These are phyloP conservation scores for Typhlichthys eigenmanni DNA, from an alignment of 2,797 vertebrate genomes.

Conservation along the genomic window DNA sequence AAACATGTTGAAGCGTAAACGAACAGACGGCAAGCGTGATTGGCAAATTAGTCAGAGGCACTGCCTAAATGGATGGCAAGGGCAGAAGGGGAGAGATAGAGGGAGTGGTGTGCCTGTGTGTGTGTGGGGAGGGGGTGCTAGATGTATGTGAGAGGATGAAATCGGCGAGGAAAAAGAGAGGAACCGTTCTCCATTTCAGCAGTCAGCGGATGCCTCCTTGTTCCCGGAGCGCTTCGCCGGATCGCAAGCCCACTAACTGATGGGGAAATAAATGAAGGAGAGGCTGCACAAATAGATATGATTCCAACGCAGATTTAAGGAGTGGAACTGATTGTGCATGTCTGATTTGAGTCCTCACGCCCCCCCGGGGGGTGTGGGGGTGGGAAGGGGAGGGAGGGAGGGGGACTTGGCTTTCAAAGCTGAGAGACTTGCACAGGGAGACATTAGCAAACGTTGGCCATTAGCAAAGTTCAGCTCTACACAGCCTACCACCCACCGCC, in stretches of 20 bases:
- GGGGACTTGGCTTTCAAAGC: conserved; percentile 84
- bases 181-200: conserved; percentile 72
- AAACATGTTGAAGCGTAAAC: conserved; percentile 80
- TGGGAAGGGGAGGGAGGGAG: conserved; percentile 1
- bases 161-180: conserved; percentile 61
- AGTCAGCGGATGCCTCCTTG: conserved; percentile 68
- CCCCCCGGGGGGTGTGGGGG: conserved; percentile 39
- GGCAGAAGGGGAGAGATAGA: conserved; percentile 64
- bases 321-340: conserved; percentile 87
- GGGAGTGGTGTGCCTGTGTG: conserved; percentile 26
- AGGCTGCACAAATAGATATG: conserved; percentile 85
- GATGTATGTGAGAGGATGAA: conserved; percentile 58
- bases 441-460: conserved; percentile 62
- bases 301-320: conserved; percentile 84
- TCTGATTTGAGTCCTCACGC: conserved; percentile 83
- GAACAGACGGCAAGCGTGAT: conserved; percentile 78
- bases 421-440: conserved; percentile 79
- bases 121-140: conserved; percentile 31
- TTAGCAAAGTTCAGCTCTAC: conserved; percentile 81
- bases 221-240: conserved; percentile 79
- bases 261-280: conserved; percentile 83
- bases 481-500: conserved; percentile 10
- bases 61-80: conserved; percentile 75
- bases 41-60: conserved; percentile 78
- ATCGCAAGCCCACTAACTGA: conserved; percentile 84